Conservation (phyloP, 92 coral and sea anemone species). For the Scolanthus callimorphus region DNA sequence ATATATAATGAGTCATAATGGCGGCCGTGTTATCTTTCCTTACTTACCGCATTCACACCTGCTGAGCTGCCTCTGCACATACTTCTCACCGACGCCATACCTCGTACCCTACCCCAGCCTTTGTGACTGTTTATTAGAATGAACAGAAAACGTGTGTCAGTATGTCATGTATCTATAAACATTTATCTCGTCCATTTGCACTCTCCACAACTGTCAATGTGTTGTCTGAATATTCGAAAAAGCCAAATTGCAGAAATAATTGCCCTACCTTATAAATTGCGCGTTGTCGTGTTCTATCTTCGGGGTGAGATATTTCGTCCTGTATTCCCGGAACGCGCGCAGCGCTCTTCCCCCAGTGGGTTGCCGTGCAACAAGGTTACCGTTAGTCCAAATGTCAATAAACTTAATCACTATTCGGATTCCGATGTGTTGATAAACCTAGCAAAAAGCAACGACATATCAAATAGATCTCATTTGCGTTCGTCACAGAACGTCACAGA, state of each 20-base stretch:
- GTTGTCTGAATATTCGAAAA: too few species aligned
- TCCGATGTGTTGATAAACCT: conserved; percentile 44
- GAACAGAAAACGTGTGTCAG: too few species aligned
- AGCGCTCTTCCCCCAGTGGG: conserved; percentile 9
- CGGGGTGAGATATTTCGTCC: not conserved
- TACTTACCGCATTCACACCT: conserved; percentile 6
- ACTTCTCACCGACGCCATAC: not conserved
- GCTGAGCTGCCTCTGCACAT: not conserved
- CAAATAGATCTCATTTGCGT: too few species aligned
- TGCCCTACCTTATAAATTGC: not conserved
- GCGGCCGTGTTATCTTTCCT: too few species aligned
- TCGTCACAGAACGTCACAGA: too few species aligned
- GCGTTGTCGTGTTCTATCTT: not conserved
- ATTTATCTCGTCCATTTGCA: too few species aligned
- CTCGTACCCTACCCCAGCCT: not conserved
- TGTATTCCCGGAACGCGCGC: conserved; percentile 3
- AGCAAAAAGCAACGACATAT: too few species aligned
- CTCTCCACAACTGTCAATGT: too few species aligned
- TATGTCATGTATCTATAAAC: too few species aligned
- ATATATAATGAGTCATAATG: too few species aligned
- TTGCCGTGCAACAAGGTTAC: conserved; percentile 30
- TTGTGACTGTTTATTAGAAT: conserved; percentile 6
- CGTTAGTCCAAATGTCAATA: conserved; percentile 48
- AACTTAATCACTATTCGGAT: conserved; percentile 33
- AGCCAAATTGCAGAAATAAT: too few species aligned